Conservation (phyloP, 2,113 vertebrate genomes). For the Festucalex cinctus region DNA sequence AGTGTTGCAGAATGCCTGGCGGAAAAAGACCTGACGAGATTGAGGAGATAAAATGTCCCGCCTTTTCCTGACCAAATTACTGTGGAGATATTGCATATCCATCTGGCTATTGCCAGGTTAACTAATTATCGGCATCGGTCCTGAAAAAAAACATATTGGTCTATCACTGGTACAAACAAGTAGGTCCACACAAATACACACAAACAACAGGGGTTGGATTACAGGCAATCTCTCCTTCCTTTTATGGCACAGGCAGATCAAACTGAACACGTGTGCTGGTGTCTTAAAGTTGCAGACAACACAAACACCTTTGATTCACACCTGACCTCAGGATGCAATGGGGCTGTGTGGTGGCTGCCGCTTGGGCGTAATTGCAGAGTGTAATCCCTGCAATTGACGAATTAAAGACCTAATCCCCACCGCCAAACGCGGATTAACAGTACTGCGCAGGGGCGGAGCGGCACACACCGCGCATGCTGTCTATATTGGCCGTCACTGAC, state of each 20-base stretch:
- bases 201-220: constrained; percentile 17
- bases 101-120: no score
- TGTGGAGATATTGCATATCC: no score
- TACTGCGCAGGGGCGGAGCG: constrained; percentile 46
- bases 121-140: no score
- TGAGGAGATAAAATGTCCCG: no score
- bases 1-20: no score
- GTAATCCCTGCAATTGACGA: constrained; percentile 62
- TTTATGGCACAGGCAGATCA: constrained; percentile 19
- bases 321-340: constrained; percentile 27
- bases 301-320: constrained; percentile 14
- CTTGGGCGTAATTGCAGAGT: constrained; percentile 60
- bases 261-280: constrained; percentile 7
- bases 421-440: constrained; percentile 66
- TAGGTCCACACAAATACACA: neutral
- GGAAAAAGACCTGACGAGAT: no score
- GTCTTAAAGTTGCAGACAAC: constrained; percentile 17
- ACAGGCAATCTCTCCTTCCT: neutral
- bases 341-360: constrained; percentile 28
- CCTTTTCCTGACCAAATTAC: no score
- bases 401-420: constrained; percentile 68
- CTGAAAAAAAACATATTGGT: no score
- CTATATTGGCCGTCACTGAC: constrained; percentile 10
- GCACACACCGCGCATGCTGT: constrained; percentile 37
- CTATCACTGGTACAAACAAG: no score